Evolutionary conservation across 2,888 invertebrate genomes (phyloP), one percentile per base, ranked within the genome.

Genomic region (Protonemura montana): DNA sequence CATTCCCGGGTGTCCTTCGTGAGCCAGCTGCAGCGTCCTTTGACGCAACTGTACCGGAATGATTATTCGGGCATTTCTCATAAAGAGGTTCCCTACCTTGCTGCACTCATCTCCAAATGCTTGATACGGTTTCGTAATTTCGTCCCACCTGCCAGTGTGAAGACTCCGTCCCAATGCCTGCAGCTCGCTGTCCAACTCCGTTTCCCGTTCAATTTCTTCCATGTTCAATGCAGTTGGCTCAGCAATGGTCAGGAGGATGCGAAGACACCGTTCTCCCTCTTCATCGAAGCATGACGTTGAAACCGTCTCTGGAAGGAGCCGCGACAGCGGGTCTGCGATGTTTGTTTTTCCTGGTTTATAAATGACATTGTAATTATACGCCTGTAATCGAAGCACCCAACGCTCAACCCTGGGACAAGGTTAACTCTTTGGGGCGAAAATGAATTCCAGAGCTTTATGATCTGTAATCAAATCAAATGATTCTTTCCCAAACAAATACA

Each of bases 401-500:
- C 89, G 86, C 87, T 89, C 86, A 27, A 87, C 82, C 87, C 89
- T 28, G 86, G 87, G 85, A 85, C 86, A 89, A 16, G 89, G 88
- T 86, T 88, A 89, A 1, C 89, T 88, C 85, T 86, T 89, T 26
- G 88, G 87, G 0, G 88, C 87, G 85, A 90, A 90, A 3, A 91
- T 76, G 3, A 89, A 86, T 42, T 91, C 90, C 3, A 92, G 87
- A 0, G 92, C 91, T 82, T 89, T 88, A 86, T 90, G 89, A 87
- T 91, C 90, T 0, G 90, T 91, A 6, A 89, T 76, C 86, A 90
- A 88, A 0, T 90, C 90, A 88, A 92, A 92, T 2, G 16, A 42
- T n/a, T 89, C 88, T 21, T 90, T 88, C 0, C 92, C 92, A 87
- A 88, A 90, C 1, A 92, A 78, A 87, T 90, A 92, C 28, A 89